Percentiles rank a stretch among this genome's conserved stretches.
Evolutionary conservation across 2,113 vertebrate species (phyloP).

Genomic region (Isichthys henryi): DNA sequence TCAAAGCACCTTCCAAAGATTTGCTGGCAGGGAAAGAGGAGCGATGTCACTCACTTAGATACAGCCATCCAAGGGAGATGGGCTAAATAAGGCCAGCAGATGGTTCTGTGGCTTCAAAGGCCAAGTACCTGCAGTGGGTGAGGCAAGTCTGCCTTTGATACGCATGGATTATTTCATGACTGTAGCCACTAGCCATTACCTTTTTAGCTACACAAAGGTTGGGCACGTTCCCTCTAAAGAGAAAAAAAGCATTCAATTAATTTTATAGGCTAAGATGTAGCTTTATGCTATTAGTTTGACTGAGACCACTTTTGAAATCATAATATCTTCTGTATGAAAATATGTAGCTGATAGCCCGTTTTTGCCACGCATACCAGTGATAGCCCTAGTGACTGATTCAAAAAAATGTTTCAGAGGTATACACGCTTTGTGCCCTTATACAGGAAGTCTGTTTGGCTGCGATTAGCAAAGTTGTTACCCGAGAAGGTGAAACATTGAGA

Average conservation of each 20-base stretch:
- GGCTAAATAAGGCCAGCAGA: not conserved
- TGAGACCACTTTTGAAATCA: not conserved
- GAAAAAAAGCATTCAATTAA: not conserved
- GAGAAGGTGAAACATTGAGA: not conserved
- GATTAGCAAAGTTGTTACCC: not conserved
- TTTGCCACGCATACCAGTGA: not conserved
- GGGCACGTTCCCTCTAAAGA: not conserved
- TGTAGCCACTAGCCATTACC: not conserved
- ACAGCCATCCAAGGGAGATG: not conserved
- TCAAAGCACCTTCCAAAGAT: not conserved
- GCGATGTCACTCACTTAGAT: not conserved
- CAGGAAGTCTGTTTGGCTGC: not conserved
- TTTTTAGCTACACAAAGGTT: not conserved
- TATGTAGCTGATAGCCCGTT: not conserved
- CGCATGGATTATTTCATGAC: not conserved
- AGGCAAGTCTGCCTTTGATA: constrained; percentile 1
- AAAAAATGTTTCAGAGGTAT: not conserved
- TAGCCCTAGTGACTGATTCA: not conserved
- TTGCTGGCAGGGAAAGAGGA: not conserved
- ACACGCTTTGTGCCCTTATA: not conserved
- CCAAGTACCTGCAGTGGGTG: not conserved
- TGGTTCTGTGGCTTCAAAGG: not conserved
- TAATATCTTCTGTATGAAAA: not conserved
- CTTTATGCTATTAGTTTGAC: not conserved
- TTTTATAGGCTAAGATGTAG: not conserved